Evolutionary conservation across 2,797 vertebrate genomes (phyloP).

Genomic region (Danionella dracula): DNA sequence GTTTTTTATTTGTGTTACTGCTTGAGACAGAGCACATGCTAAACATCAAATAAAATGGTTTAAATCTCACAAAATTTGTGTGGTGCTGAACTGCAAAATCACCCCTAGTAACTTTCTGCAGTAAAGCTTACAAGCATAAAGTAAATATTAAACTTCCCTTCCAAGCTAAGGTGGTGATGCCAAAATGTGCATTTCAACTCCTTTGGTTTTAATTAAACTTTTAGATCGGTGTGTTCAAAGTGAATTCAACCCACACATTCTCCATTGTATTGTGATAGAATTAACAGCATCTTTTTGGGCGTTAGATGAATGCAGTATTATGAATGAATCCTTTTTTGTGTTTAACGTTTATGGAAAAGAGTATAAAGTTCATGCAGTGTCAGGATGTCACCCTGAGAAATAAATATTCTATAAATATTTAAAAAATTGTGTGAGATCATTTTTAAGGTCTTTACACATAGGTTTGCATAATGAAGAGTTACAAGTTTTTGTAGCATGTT

Average conservation of each 20-base stretch:
- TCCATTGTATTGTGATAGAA: background rate
- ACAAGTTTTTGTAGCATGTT: too few relatives aligned
- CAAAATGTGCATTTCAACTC: slow-evolving; percentile 1
- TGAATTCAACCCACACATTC: background rate
- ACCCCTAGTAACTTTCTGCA: slow-evolving; percentile 5
- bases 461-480: too few relatives aligned
- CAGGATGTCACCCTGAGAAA: too few relatives aligned
- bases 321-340: background rate
- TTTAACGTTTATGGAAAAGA: background rate
- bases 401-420: too few relatives aligned
- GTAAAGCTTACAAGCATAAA: slow-evolving; percentile 8
- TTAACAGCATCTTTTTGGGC: background rate
- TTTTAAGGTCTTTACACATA: too few relatives aligned
- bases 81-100: slow-evolving; percentile 7
- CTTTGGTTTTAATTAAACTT: background rate
- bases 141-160: slow-evolving; percentile 13
- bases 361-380: too few relatives aligned
- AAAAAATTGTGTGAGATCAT: too few relatives aligned
- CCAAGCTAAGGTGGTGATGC: background rate
- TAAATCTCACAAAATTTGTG: slow-evolving; percentile 17
- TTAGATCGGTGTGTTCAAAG: background rate
- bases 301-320: background rate
- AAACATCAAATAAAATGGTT: slow-evolving; percentile 28
- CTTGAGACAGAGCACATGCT: background rate
- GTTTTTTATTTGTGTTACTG: slow-evolving; percentile 6